Evolutionary conservation across 92 coral and sea anemone genomes (phyloP).

Genomic region (Zoanthus gigantus): DNA sequence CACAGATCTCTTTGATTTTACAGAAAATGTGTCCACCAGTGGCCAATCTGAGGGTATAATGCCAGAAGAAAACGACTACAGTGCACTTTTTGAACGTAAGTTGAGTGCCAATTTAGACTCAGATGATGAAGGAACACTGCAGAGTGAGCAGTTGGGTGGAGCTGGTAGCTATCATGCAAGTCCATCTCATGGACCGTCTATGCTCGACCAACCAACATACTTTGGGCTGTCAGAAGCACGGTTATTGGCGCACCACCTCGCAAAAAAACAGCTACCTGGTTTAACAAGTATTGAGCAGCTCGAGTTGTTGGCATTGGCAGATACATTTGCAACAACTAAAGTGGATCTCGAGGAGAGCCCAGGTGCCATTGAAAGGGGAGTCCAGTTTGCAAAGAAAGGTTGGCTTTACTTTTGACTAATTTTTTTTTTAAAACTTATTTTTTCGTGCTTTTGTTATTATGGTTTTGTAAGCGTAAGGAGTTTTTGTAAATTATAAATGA

Average conservation of each 20-base stretch:
- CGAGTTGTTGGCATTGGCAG: constrained; percentile 95
- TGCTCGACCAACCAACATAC: constrained; percentile 76
- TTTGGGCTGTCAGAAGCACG: constrained; percentile 96
- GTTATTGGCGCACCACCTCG: constrained; percentile 88
- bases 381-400: constrained; percentile 97
- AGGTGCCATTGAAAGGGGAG: constrained; percentile 90
- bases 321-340: constrained; percentile 96
- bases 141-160: constrained; percentile 54
- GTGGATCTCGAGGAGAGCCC: constrained; percentile 96
- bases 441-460: too few relatives aligned
- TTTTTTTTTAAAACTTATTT: too few relatives aligned
- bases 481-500: too few relatives aligned
- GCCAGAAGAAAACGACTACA: constrained; percentile 92
- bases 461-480: too few relatives aligned
- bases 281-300: constrained; percentile 94
- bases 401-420: not conserved
- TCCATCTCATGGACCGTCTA: constrained; percentile 71
- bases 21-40: constrained; percentile 21
- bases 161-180: constrained; percentile 66
- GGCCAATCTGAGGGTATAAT: constrained; percentile 35
- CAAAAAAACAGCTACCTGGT: constrained; percentile 93
- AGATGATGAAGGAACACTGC: constrained; percentile 64
- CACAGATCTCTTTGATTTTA: not conserved
- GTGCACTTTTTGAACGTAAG: constrained; percentile 81
- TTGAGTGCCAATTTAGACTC: constrained; percentile 61